Conservation (phyloP, 2,797 vertebrate genomes). For the Danio aesculapii region DNA sequence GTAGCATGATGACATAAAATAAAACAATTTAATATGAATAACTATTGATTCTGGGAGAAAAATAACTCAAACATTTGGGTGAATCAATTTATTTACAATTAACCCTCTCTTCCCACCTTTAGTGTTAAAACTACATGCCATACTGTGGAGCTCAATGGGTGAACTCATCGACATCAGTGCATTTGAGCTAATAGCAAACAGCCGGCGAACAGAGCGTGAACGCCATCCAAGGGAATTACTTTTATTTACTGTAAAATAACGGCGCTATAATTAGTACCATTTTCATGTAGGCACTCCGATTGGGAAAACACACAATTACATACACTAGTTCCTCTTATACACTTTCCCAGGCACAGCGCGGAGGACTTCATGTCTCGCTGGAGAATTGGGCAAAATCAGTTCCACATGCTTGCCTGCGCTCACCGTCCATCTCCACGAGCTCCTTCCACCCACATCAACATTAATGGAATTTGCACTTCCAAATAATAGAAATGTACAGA, state of each 20-base stretch:
- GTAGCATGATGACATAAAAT: too few relatives aligned
- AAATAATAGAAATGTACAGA: conserved; percentile 48
- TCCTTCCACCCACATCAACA: conserved; percentile 55
- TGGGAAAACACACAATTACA: conserved; percentile 73
- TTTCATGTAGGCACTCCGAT: conserved; percentile 61
- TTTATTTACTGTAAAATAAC: conserved; percentile 65
- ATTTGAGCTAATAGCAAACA: conserved; percentile 36
- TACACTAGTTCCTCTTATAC: conserved; percentile 79
- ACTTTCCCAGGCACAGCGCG: conserved; percentile 82
- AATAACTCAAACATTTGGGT: too few relatives aligned
- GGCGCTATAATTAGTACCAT: conserved; percentile 64
- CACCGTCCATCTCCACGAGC: conserved; percentile 46
- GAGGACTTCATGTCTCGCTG: conserved; percentile 67
- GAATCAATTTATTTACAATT: not conserved
- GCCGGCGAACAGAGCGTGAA: conserved; percentile 27
- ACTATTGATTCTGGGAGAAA: too few relatives aligned
- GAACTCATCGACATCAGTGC: conserved; percentile 14
- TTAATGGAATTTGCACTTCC: conserved; percentile 54
- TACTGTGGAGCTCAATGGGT: not conserved
- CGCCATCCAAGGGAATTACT: conserved; percentile 54
- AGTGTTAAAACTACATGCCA: not conserved
- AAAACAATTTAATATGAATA: too few relatives aligned
- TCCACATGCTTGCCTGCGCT: conserved; percentile 82
- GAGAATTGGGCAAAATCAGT: conserved; percentile 77
- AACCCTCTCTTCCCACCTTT: not conserved